Evolutionary conservation across 2,888 invertebrate genomes (phyloP).

Genomic region (Callyntrura sp.): DNA sequence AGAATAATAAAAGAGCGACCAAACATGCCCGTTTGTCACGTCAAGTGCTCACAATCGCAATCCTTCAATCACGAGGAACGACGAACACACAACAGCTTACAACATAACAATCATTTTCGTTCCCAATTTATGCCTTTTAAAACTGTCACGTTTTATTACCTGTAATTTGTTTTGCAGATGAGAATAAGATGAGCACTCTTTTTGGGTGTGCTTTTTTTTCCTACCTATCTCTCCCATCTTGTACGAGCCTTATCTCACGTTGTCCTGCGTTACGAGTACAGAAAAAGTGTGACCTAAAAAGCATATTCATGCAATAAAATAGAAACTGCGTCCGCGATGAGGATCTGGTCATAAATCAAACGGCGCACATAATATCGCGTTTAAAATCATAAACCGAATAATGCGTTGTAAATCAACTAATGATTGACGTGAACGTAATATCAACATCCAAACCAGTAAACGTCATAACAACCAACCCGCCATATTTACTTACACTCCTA

Average conservation of each 20-base stretch:
- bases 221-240: too few species aligned
- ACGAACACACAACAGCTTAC: not conserved
- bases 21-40: too few species aligned
- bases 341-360: not conserved
- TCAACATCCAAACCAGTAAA: too few species aligned
- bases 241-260: too few species aligned
- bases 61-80: constrained; percentile 5
- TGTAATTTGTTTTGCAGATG: constrained; percentile 20
- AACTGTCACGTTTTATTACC: constrained; percentile 39
- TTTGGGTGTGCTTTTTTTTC: constrained; percentile 1
- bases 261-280: too few species aligned
- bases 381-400: not conserved
- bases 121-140: constrained; percentile 13
- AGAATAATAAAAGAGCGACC: too few species aligned
- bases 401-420: not conserved
- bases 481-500: too few species aligned
- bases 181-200: not conserved
- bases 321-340: not conserved
- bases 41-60: not conserved
- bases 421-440: not conserved
- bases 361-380: not conserved
- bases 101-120: constrained; percentile 9
- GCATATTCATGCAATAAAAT: too few species aligned
- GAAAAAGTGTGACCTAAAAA: constrained; percentile 5
- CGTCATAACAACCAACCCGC: too few species aligned